Base-by-base conservation (phyloP, 1,140 invertebrate species). In the Aphelinus certus region DNA sequence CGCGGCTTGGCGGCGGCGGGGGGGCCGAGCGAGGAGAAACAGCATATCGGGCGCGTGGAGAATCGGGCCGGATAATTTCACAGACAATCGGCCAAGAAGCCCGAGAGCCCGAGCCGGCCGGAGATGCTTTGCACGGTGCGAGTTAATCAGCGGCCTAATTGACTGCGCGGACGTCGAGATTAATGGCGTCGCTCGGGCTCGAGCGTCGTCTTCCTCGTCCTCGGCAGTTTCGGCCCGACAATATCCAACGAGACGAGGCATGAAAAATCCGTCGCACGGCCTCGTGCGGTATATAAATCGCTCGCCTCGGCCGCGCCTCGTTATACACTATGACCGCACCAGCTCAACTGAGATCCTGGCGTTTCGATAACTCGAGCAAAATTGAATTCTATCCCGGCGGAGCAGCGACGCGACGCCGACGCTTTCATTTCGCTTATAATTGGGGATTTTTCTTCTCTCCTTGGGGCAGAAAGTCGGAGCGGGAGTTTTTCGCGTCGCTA, bases 41-140 rank as follows among this genome's bases (percentile, higher is more conserved):
- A 51, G 26, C 46, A 9, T 56, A 26, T 45, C 6, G 49, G 51
- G 49, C 2, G 49, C 5, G 64, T 2, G 65, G 78, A 79, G 77
- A 80, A 79, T 78, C 77, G 61, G 70, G 51, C 56, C 60, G 79
- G 76, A 81, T 83, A 84, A 84, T 84, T 84, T 83, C 76, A 80
- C 78, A 77, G 79, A 79, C 79, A 79, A 84, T 84, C 79, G 77
- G 75, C 58, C 65, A 76, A 77, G 70, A 81, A 79, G 78, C 75
- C 74, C 26, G 26, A 26, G 26, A 26, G 26, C 70, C 69, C 9
- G 51, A 53, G 51, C 51, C 51, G 9, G 51, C 60, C 70, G 77
- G 77, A 78, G 67, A 76, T 79, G 77, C 80, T 81, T 81, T 66
- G 70, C 67, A 26, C 26, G 26, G 72, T 78, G 69, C 63, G 64